Evolutionary conservation across 1,140 invertebrate genomes (phyloP).

Genomic region (Pachyrhynchus sulphureomaculatus): DNA sequence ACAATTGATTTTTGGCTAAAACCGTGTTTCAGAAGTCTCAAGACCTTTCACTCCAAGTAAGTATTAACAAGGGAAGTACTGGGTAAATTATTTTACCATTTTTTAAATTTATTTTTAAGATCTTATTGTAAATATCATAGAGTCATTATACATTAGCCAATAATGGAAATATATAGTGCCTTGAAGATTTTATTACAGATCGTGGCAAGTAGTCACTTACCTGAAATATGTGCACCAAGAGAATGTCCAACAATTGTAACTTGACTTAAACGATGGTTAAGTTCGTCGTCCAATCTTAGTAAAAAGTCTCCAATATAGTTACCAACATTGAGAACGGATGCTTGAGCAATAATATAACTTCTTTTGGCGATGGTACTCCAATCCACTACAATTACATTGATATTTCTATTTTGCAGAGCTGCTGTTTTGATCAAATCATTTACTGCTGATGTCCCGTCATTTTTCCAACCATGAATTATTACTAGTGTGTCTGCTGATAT

Average conservation of each 20-base stretch:
- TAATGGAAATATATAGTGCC: too few relatives aligned
- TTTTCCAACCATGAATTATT: conserved; percentile 51
- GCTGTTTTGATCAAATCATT: conserved; percentile 49
- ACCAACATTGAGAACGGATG: conserved; percentile 56
- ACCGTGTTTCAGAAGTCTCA: too few relatives aligned
- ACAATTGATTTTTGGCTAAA: neutral
- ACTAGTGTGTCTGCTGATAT: conserved; percentile 39
- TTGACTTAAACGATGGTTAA: conserved; percentile 54
- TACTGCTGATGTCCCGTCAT: conserved; percentile 33
- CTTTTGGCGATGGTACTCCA: conserved; percentile 53
- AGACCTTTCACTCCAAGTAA: too few relatives aligned
- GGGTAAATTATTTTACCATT: too few relatives aligned
- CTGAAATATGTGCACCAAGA: conserved; percentile 66
- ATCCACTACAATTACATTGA: conserved; percentile 61
- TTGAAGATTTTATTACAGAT: too few relatives aligned
- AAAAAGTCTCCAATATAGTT: conserved; percentile 55
- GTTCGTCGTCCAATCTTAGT: conserved; percentile 50
- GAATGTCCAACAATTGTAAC: conserved; percentile 67
- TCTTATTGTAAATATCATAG: too few relatives aligned
- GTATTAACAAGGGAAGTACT: too few relatives aligned
- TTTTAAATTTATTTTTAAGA: too few relatives aligned
- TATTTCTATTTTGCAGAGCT: conserved; percentile 47
- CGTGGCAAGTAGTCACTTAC: too few relatives aligned
- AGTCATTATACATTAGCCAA: too few relatives aligned
- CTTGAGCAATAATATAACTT: conserved; percentile 53